Evolutionary conservation across 2,113 vertebrate species (phyloP), one percentile per base, ranked within the genome.

Genomic region (Poeciliopsis retropinna): DNA sequence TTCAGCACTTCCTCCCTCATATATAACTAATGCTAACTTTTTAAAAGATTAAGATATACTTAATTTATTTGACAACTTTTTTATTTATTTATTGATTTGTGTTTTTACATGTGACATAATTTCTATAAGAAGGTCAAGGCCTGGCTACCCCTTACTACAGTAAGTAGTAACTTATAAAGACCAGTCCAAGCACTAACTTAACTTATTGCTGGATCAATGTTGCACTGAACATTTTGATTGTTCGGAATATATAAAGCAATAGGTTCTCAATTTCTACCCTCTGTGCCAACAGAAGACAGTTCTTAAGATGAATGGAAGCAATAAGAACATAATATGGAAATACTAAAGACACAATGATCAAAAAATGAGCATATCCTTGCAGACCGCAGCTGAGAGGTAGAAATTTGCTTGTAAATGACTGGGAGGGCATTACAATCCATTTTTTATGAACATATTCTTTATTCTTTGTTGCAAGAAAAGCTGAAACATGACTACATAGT

Each of bases 271-370:
- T 41, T 47, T 80, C 71, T 75, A n/a, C 17, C 67, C 19, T 60
- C 67, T 60, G 27, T 28, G 63, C 67, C 64, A 73, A 54, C 65
- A 76, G 31, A 32, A 11, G 63, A 74, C 34, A 82, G 31, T 85
- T 83, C 80, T 73, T 51, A 77, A 75, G 73, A 89, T 19, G 13
- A 88, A 87, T 85, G 69, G 72, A 79, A 30, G 74, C 67, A 84
- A 84, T 85, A 81, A 79, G 44, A 80, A 51, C 70, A 79, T 57
- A 79, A 81, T n/a, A 78, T 83, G 66, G 70, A 81, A 81, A 84
- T 80, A 78, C 65, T 39, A n/a, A 64, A 77, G 70, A 69, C 70
- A 76, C 47, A 67, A 78, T 57, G 62, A 72, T 66, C 64, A 83
- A 81, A 65, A 77, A 74, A 41, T 3, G n/a, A 77, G 29, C 3